Base-by-base conservation (phyloP, 2,888 invertebrate genomes). In the Artemia sinica region DNA sequence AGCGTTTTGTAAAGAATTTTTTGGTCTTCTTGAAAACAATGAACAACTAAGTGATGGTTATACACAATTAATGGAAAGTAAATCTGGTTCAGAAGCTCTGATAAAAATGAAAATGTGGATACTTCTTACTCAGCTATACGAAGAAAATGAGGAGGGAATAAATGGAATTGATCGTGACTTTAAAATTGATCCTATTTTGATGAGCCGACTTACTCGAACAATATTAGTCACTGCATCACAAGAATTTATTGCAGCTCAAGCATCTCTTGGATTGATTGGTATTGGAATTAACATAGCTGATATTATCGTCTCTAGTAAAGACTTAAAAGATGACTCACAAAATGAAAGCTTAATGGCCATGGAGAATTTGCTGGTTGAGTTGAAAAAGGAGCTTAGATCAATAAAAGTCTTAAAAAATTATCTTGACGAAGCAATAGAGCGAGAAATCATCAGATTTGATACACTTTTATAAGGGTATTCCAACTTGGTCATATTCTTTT, bases 181-280 rank as follows among this genome's bases (percentile, higher is more conserved):
- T 58, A 28, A 58, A 28, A 10, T 58, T 58, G 63, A 58, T 58
- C 63, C 63, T n/a, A 58, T 58, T 28, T 28, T 58, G 8, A 28
- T 58, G n/a, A 28, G 63, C 14, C 9, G 63, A 28, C 8, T 58
- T n/a, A 18, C 63, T 18, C n/a, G 28, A 58, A 28, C 63, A 10
- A 18, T 58, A 28, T 58, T 58, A 28, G 28, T 58, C 14, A 58
- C 63, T 28, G 63, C 63, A 18, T 18, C 63, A 8, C n/a, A n/a
- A 58, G 63, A 28, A 58, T 18, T 58, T n/a, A n/a, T 58, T n/a
- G 63, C 63, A 58, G 63, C 63, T 58, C n/a, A 28, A 28, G 28
- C 63, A 18, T 18, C 63, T 58, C 28, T 58, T 18, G 63, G 63
- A 18, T 28, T 58, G n/a, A n/a, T 58, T 28, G 63, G 63, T n/a